Conservation (phyloP, 2,797 vertebrate species). For the Setipinna tenuifilis region DNA sequence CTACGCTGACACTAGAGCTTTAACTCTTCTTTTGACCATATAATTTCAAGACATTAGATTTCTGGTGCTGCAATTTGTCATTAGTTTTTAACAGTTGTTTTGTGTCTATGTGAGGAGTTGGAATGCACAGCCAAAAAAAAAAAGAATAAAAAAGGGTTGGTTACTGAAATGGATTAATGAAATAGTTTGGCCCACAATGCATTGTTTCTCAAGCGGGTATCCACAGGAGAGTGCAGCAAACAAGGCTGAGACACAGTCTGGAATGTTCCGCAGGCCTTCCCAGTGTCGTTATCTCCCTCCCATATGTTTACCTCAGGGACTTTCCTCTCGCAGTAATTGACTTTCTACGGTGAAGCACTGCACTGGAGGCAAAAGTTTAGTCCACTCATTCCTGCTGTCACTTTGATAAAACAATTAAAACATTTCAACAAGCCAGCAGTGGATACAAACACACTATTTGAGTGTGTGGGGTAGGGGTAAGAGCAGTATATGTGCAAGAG, state of each 20-base stretch:
- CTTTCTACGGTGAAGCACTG: conserved; percentile 74
- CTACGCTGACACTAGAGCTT: not conserved
- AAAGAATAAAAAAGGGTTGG: not conserved
- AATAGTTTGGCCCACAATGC: not conserved
- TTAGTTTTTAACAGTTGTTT: not conserved
- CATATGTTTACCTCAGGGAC: conserved; percentile 77
- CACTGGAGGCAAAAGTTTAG: conserved; percentile 75
- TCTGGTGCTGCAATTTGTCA: not conserved
- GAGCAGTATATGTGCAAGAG: not conserved
- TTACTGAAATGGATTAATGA: not conserved
- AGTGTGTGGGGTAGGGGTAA: not conserved
- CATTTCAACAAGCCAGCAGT: conserved; percentile 53
- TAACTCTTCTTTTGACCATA: not conserved
- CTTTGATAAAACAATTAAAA: conserved; percentile 77
- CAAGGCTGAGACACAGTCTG: conserved; percentile 42
- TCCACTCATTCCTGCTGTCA: conserved; percentile 68
- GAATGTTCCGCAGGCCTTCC: conserved; percentile 64
- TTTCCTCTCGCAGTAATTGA: conserved; percentile 80
- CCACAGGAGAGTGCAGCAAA: conserved; percentile 28
- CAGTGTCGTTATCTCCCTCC: conserved; percentile 69
- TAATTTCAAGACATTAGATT: not conserved
- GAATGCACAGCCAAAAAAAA: conserved; percentile 26
- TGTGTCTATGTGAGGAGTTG: not conserved
- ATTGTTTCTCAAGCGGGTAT: conserved; percentile 4
- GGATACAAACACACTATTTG: conserved; percentile 27